Evolutionary conservation across 2,113 vertebrate genomes (phyloP).

Genomic region (Pongo abelii): DNA sequence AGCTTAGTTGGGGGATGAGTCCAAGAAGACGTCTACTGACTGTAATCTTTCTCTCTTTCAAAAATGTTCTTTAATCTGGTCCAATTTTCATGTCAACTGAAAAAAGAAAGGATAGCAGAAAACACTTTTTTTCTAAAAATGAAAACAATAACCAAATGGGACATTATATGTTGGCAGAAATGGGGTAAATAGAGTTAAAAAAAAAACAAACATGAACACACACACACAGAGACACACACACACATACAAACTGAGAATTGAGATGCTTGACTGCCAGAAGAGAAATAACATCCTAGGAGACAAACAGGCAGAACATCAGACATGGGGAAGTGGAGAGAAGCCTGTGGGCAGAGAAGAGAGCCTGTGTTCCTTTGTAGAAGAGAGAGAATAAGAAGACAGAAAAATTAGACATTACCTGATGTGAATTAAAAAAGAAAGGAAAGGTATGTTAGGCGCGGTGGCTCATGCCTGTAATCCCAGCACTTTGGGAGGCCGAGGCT

Average conservation of each 20-base stretch:
- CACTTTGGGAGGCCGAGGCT: no score
- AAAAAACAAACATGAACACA: neutral
- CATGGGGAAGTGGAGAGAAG: neutral
- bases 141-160: neutral
- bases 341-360: neutral
- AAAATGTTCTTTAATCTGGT: neutral
- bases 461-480: no score
- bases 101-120: neutral
- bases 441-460: neutral
- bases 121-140: neutral
- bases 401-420: neutral
- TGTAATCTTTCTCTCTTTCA: neutral
- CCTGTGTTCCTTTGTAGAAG: neutral
- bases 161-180: neutral
- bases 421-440: neutral
- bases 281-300: neutral
- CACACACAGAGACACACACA: neutral
- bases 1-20: neutral
- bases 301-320: neutral
- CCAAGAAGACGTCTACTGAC: neutral
- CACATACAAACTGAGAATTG: neutral
- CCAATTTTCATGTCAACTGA: neutral
- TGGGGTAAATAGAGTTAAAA: neutral
- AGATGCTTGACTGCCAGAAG: neutral
- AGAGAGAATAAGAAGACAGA: neutral